These are phyloP conservation scores for Caradrina clavipalpis DNA, from an alignment of 2,888 invertebrate species.

Conservation along the genomic window DNA sequence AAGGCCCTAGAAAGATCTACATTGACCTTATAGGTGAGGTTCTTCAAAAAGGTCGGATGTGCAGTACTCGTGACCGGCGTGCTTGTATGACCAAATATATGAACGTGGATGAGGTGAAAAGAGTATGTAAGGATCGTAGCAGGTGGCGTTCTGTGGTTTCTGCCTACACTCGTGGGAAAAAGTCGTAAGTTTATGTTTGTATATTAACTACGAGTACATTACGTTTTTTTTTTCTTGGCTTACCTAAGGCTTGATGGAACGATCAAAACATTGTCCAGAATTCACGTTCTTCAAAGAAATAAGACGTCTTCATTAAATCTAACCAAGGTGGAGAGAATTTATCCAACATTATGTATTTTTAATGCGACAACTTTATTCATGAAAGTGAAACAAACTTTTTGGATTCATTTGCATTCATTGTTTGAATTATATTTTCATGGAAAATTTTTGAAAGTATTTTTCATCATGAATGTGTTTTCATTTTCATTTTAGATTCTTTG, in stretches of 20 bases:
- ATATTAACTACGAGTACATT: too few species aligned
- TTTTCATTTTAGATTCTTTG: neutral
- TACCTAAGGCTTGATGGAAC: neutral
- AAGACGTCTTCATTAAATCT: conserved; percentile 17
- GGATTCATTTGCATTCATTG: conserved; percentile 56
- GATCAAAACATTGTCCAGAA: neutral
- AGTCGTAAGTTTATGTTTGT: too few species aligned
- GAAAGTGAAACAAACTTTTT: conserved; percentile 52
- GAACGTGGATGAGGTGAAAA: too few species aligned
- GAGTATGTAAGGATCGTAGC: too few species aligned
- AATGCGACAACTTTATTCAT: conserved; percentile 54
- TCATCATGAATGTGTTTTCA: conserved; percentile 9
- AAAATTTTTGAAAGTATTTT: conserved; percentile 17
- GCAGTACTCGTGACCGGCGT: too few species aligned
- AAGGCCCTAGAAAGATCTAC: too few species aligned
- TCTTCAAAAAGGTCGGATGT: too few species aligned
- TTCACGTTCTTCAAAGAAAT: neutral
- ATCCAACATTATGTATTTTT: conserved; percentile 41
- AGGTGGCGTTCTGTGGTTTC: neutral
- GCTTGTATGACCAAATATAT: too few species aligned
- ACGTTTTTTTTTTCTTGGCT: too few species aligned
- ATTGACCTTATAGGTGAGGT: too few species aligned
- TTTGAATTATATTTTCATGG: conserved; percentile 36
- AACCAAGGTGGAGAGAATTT: conserved; percentile 6
- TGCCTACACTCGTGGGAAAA: too few species aligned